A percentile compares a stretch with the other conserved stretches of the same genome.
These are phyloP conservation scores for Hesperophylax magnus DNA, from an alignment of 1,140 invertebrate genomes.

Conservation along the genomic window DNA sequence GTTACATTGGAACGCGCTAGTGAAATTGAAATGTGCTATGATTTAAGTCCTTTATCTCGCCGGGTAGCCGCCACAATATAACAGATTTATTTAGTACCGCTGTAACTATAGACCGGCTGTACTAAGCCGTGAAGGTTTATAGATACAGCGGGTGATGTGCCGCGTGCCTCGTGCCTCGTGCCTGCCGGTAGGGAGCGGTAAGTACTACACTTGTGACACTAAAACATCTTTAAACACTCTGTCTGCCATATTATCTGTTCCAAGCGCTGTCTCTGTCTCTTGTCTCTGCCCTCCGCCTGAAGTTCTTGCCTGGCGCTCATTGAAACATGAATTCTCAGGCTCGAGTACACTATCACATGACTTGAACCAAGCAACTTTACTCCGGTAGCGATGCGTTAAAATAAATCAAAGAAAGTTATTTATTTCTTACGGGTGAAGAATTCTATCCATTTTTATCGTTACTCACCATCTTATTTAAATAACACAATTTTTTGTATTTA, in stretches of 20 bases:
- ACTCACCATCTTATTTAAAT: too few relatives aligned
- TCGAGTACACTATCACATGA: too few relatives aligned
- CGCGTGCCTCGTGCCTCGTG: background rate
- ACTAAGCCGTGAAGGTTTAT: too few relatives aligned
- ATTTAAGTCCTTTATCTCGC: slow-evolving; percentile 10
- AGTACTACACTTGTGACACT: background rate
- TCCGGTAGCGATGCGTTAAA: too few relatives aligned
- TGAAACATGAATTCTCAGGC: too few relatives aligned
- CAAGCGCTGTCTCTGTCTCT: background rate
- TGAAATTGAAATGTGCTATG: slow-evolving; percentile 28
- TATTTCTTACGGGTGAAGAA: too few relatives aligned
- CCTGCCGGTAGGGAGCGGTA: background rate
- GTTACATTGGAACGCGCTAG: background rate
- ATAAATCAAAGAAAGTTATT: too few relatives aligned
- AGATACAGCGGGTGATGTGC: background rate
- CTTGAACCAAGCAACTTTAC: too few relatives aligned
- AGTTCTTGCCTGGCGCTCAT: too few relatives aligned
- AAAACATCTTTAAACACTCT: slow-evolving; percentile 26
- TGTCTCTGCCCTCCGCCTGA: too few relatives aligned
- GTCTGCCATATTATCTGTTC: slow-evolving; percentile 11
- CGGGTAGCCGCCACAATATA: background rate
- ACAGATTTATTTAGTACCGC: slow-evolving; percentile 16
- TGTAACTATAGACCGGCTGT: background rate
- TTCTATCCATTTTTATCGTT: too few relatives aligned
- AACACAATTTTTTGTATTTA: too few relatives aligned